A percentile compares a stretch with the other conserved stretches of the same genome.
phyloP scores from a whole-genome alignment of 2,113 vertebrate species.

The Otis tarda region DNA sequence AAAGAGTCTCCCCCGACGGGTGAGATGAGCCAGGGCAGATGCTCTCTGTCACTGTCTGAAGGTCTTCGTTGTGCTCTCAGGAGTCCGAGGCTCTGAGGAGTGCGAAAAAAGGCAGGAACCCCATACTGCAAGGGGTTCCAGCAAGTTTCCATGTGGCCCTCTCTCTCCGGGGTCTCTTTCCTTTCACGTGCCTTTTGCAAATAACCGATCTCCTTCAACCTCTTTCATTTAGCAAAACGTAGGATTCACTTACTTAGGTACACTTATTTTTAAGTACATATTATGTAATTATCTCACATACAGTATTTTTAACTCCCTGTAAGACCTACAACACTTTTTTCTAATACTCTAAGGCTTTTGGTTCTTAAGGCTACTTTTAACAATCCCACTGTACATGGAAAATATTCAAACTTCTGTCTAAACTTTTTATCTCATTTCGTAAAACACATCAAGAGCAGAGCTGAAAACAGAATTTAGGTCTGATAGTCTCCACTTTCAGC shows the following conservation, averaged over 20 bases:
- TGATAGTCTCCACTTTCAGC: not conserved
- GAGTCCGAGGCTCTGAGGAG: not conserved
- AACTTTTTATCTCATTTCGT: not conserved
- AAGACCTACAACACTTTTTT: not conserved
- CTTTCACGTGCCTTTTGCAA: not conserved
- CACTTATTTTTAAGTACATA: not conserved
- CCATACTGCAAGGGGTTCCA: not conserved
- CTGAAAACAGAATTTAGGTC: not conserved
- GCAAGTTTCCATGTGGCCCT: not conserved
- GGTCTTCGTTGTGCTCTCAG: not conserved
- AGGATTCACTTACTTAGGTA: not conserved
- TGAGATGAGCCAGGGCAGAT: conserved; percentile 36
- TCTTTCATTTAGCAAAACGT: not conserved
- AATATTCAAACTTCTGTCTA: not conserved
- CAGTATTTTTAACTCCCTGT: not conserved
- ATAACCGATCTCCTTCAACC: not conserved
- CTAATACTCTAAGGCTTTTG: not conserved
- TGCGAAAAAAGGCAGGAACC: too few relatives aligned
- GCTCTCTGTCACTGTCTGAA: not conserved
- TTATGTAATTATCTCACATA: not conserved
- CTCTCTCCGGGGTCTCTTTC: not conserved
- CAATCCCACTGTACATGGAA: not conserved
- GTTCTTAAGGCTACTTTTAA: not conserved
- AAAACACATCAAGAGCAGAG: not conserved
- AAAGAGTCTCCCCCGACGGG: rapidly evolving